Evolutionary conservation across 2,113 vertebrate species (phyloP), one percentile per base, ranked within the genome.

Genomic region (Dermatemys mawii): DNA sequence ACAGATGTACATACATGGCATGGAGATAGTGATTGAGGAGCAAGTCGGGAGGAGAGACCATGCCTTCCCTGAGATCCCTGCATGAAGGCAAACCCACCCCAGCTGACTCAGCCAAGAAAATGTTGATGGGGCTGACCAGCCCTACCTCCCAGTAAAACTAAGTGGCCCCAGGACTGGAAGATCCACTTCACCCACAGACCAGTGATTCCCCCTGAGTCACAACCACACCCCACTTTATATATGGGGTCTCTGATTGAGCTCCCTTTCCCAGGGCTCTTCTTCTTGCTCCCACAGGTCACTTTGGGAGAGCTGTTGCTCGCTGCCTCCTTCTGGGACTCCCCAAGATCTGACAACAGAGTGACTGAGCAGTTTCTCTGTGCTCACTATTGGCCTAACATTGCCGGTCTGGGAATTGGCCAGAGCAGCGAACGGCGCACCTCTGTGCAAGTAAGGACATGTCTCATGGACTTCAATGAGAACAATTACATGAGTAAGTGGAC

Each of bases 291-390:
- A 0, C 8, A 44, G 24, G 11, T 1, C 1, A 22, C 19, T 78
- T 78, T 75, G 73, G 41, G 82, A 83, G 51, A 41, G 19, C 27
- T 10, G 9, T 8, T 87, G n/a, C n/a, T 67, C 35, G 1, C 27
- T 22, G 44, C 44, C 67, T 26, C 2, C 50, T n/a, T 32, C 38
- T 13, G 41, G 13, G 22, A 46, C 80, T 81, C 4, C 10, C 2
- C 4, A 6, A 83, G 46, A 6, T 5, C 55, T 79, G 16, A 0
- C 2, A 8, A 35, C 85, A 76, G 24, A 46, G 44, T 41, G n/a
- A 16, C 17, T 0, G 1, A 73, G 32, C 54, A 89, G 60, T 57
- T 57, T n/a, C 21, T 27, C 79, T 1, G 0, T 0, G 0, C 2
- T 0, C 50, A 60, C 24, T 51, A 57, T 38, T 46, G 24, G 27